Conservation (phyloP, 2,888 invertebrate genomes). For the Horisme vitalbata region DNA sequence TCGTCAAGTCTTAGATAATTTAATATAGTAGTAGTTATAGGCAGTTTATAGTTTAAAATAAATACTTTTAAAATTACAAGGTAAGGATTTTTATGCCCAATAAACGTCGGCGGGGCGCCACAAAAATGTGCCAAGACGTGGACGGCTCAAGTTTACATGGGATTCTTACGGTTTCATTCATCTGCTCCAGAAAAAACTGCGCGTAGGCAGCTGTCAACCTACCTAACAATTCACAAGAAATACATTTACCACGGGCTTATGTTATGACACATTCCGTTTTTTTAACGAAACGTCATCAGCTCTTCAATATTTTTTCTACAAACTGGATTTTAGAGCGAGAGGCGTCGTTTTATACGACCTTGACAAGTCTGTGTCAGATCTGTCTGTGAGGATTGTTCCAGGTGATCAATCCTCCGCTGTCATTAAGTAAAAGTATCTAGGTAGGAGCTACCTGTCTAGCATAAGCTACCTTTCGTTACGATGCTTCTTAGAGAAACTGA, state of each 20-base stretch:
- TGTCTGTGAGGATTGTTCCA: background rate
- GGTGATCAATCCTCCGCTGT: too few relatives aligned
- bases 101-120: slow-evolving; percentile 6
- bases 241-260: slow-evolving; percentile 10
- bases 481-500: background rate
- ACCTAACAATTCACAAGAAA: slow-evolving; percentile 31
- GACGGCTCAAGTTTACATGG: background rate
- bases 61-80: too few relatives aligned
- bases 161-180: slow-evolving; percentile 36
- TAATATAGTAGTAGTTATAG: too few relatives aligned
- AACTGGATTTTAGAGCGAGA: slow-evolving; percentile 26
- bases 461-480: background rate
- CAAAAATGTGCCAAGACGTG: slow-evolving; percentile 12
- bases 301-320: slow-evolving; percentile 25
- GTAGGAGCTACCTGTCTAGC: too few relatives aligned
- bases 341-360: slow-evolving; percentile 13
- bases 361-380: slow-evolving; percentile 1
- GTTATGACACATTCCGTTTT: slow-evolving; percentile 31
- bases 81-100: too few relatives aligned
- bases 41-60: too few relatives aligned
- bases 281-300: slow-evolving; percentile 28
- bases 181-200: slow-evolving; percentile 25
- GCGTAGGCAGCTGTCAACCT: slow-evolving; percentile 33
- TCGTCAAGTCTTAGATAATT: too few relatives aligned
- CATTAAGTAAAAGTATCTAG: too few relatives aligned